These are phyloP conservation scores for Spodoptera litura DNA, from an alignment of 1,140 invertebrate species.

Conservation along the genomic window DNA sequence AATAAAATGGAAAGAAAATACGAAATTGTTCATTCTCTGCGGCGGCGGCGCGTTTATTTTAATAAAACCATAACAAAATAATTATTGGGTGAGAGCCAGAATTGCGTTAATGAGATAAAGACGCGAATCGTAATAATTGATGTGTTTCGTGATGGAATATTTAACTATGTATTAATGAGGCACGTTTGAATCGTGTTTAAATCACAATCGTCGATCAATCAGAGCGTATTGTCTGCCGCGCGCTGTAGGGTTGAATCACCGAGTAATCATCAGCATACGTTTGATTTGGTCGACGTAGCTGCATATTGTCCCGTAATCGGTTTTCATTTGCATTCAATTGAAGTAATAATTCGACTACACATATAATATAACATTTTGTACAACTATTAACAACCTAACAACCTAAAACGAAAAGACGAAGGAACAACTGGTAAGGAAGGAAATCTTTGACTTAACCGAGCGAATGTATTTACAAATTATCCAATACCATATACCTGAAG, in stretches of 20 bases:
- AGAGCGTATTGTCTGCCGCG: constrained; percentile 14
- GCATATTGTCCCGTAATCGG: background rate
- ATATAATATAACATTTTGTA: background rate
- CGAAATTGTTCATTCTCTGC: background rate
- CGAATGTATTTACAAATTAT: too few species aligned
- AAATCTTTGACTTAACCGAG: too few species aligned
- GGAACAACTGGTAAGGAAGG: too few species aligned
- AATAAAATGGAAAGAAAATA: constrained; percentile 9
- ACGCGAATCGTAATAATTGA: constrained; percentile 26
- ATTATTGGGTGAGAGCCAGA: background rate
- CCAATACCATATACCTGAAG: background rate
- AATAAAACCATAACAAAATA: constrained; percentile 32
- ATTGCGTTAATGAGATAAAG: constrained; percentile 26
- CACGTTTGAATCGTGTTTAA: constrained; percentile 33
- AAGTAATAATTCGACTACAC: background rate
- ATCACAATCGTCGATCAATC: constrained; percentile 31
- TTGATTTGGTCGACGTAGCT: constrained; percentile 15
- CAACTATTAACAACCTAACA: too few species aligned
- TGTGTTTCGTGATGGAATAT: constrained; percentile 11
- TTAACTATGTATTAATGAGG: constrained; percentile 30
- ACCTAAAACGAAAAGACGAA: too few species aligned
- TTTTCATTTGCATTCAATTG: background rate
- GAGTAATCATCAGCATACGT: constrained; percentile 24
- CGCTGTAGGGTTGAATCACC: background rate
- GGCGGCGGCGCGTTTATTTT: constrained; percentile 4